Evolutionary conservation across 2,797 vertebrate genomes (phyloP).

Genomic region (Lepilemur septentrionalis): DNA sequence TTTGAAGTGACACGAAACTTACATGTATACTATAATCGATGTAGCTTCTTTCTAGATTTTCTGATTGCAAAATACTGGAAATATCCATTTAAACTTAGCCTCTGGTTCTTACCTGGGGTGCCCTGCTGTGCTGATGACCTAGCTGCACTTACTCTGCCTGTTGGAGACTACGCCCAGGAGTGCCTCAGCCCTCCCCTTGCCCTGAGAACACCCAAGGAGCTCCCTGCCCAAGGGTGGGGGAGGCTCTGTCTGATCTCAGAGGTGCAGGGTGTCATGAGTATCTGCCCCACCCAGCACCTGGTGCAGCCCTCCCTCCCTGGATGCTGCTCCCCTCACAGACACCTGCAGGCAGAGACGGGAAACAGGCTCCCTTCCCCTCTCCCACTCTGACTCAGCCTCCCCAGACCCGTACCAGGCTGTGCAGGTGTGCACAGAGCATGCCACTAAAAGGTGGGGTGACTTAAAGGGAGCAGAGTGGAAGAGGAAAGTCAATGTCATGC

Average conservation of each 20-base stretch:
- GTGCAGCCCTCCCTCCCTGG: neutral
- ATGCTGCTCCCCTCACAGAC: neutral
- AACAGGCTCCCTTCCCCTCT: neutral
- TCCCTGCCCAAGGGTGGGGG: neutral
- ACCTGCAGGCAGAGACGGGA: neutral
- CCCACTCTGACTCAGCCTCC: neutral
- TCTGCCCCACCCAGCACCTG: neutral
- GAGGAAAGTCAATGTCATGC: neutral
- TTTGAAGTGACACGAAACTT: neutral
- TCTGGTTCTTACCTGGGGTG: neutral
- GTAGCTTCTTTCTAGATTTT: neutral
- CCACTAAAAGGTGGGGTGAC: neutral
- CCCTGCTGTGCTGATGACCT: neutral
- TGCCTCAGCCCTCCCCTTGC: neutral
- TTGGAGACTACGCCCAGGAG: neutral
- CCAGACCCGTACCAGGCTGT: neutral
- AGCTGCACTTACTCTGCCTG: neutral
- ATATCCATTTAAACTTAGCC: neutral
- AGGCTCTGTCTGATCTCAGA: neutral
- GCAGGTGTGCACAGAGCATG: neutral
- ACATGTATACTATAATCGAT: neutral
- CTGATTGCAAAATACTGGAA: neutral
- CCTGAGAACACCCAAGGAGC: neutral
- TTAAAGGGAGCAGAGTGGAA: neutral
- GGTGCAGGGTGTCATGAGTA: neutral